phyloP scores from a whole-genome alignment of 2,113 vertebrate species.

The Notiomystis cincta region DNA sequence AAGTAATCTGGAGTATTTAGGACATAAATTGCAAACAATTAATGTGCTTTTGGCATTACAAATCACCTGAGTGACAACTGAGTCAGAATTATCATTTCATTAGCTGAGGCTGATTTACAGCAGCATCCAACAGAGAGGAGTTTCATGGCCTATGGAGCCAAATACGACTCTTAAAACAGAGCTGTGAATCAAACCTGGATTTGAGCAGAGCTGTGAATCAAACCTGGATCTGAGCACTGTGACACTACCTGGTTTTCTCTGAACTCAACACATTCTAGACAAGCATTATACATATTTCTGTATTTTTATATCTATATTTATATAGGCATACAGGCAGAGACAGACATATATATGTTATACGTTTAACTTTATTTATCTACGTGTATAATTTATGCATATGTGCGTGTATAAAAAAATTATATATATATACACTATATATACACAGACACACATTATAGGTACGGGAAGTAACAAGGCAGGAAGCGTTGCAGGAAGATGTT shows the following conservation, averaged over 20 bases:
- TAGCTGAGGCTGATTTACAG: background rate
- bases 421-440: background rate
- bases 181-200: background rate
- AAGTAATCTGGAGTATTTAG: background rate
- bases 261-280: background rate
- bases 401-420: background rate
- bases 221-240: background rate
- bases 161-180: background rate
- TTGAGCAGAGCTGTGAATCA: background rate
- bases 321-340: background rate
- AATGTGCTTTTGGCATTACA: background rate
- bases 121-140: background rate
- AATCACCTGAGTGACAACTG: background rate
- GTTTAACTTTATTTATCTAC: background rate
- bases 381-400: background rate
- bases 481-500: background rate
- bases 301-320: background rate
- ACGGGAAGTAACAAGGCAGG: background rate
- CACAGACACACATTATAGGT: background rate
- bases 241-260: background rate
- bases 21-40: background rate
- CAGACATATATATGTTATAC: background rate
- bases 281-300: fast-evolving
- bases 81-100: background rate
- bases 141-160: background rate